Percentiles rank a stretch among this genome's conserved stretches.
phyloP scores from a whole-genome alignment of 2,888 invertebrate genomes.

The Oxyscelio sp. region DNA sequence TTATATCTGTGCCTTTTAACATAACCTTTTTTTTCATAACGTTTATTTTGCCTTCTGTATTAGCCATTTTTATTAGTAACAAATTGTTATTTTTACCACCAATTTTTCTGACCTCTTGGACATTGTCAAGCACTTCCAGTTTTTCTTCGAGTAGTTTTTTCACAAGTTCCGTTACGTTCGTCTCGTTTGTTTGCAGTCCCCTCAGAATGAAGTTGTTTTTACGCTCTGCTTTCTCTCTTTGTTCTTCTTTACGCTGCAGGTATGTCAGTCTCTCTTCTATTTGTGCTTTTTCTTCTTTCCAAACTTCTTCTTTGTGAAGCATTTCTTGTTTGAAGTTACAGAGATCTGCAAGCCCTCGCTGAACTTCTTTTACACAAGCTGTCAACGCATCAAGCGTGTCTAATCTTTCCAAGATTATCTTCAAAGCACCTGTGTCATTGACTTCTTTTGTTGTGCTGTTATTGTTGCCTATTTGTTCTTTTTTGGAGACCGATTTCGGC shows the following conservation, averaged over 20 bases:
- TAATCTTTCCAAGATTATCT: too few relatives aligned
- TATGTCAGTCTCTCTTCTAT: background rate
- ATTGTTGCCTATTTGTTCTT: too few relatives aligned
- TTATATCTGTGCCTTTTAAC: background rate
- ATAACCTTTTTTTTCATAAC: constrained; percentile 1
- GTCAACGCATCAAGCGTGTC: too few relatives aligned
- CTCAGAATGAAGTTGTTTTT: background rate
- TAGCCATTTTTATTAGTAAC: background rate
- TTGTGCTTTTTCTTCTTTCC: background rate
- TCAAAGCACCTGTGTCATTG: too few relatives aligned
- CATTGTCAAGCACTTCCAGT: background rate
- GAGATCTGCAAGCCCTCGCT: background rate
- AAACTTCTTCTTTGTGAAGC: background rate
- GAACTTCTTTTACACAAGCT: background rate
- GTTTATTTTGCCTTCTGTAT: background rate
- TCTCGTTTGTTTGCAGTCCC: background rate
- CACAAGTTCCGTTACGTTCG: background rate
- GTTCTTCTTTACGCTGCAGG: background rate
- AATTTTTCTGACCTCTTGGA: background rate
- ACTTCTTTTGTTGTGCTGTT: too few relatives aligned
- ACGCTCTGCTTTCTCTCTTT: background rate
- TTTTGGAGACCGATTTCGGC: too few relatives aligned
- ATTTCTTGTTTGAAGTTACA: background rate
- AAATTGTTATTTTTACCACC: background rate
- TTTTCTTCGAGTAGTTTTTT: background rate